Evolutionary conservation across 1,140 invertebrate species (phyloP), one percentile per base, ranked within the genome.

Genomic region (Ganaspis sp.): DNA sequence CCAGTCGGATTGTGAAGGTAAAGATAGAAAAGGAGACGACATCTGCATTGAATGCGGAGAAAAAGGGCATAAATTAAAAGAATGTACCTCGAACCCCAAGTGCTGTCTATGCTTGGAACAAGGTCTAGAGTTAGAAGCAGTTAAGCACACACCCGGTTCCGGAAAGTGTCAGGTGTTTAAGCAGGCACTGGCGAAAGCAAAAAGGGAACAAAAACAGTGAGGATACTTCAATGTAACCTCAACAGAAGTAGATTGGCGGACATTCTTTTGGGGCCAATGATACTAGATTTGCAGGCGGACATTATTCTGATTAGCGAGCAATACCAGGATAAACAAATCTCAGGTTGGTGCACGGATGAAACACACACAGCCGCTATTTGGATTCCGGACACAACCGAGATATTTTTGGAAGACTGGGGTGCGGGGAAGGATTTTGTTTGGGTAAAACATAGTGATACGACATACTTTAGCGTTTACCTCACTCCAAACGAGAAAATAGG

Each of bases 391-490:
- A 38, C 54, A 19, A 23, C 23, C 15, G 9, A 40, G 53, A 53
- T 54, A 19, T 3, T 40, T 3, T 58, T 80, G 3, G 21, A 74
- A 29, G 29, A 34, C 3, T 23, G 73, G 4, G 73, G 75, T 1
- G 12, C 42, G 11, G 74, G 58, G 17, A 29, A 58, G 2, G 77
- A 73, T 29, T 84, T 78, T 37, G 78, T 79, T 9, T 83, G 77
- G 79, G 74, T 78, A n/a, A 71, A 53, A 15, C 75, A 58, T 34
- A 9, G 72, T 0, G 21, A 19, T 0, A n/a, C 70, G 21, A 84
- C 75, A 0, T 75, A 76, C 15, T 37, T 81, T 15, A 81, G 73
- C 69, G 79, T 75, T 58, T 81, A 79, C 19, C 21, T 75, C 6
- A 73, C 77, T 4, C 81, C 76, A 4, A 83, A 83, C 26, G 72